Evolutionary conservation across 2,113 vertebrate species (phyloP).

Genomic region (Xyrauchen texanus): DNA sequence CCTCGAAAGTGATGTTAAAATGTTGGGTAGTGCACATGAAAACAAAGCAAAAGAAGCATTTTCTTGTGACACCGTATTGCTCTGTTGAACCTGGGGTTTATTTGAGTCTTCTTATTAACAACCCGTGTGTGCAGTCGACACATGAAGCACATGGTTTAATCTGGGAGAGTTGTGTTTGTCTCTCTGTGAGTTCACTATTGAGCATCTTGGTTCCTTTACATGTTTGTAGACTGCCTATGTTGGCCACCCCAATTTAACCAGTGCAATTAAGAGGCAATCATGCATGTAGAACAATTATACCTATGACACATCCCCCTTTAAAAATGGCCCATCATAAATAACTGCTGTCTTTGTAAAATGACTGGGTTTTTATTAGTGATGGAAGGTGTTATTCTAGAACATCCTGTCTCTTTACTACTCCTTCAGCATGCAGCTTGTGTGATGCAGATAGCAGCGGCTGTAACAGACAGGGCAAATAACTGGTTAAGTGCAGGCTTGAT

Average conservation of each 20-base stretch:
- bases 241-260: conserved; percentile 38
- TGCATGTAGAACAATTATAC: conserved; percentile 43
- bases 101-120: neutral
- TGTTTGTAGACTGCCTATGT: neutral
- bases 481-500: too few species aligned
- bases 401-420: too few species aligned
- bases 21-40: neutral
- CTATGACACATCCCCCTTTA: neutral
- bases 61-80: neutral
- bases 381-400: too few species aligned
- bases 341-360: neutral
- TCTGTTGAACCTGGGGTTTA: neutral
- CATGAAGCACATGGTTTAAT: conserved; percentile 6
- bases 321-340: neutral
- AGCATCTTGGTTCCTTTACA: neutral
- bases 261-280: conserved; percentile 38
- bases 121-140: neutral
- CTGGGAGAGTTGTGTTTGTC: neutral
- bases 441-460: too few species aligned
- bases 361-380: neutral
- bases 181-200: conserved; percentile 10
- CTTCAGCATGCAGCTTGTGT: too few species aligned
- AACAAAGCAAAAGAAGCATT: neutral
- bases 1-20: neutral
- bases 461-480: too few species aligned